Conservation (phyloP, 1,140 invertebrate genomes). For the Charaxes varanes region DNA sequence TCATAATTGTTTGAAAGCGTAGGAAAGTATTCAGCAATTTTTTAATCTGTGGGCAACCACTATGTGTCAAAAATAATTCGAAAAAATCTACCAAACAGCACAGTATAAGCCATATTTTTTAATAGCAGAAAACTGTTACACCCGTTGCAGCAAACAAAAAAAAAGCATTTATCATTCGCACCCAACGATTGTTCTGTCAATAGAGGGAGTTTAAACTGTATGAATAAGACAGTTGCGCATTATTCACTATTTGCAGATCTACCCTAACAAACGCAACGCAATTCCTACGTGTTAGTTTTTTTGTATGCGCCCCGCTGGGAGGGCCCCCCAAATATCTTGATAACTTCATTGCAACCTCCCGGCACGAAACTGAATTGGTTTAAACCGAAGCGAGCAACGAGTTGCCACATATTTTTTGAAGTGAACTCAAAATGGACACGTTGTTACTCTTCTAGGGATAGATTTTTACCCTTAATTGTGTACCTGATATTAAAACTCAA, state of each 20-base stretch:
- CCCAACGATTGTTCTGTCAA: constrained; percentile 51
- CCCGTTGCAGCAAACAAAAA: constrained; percentile 19
- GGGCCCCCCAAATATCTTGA: constrained; percentile 50
- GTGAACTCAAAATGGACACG: too few relatives aligned
- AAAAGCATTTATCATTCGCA: constrained; percentile 47
- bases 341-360: constrained; percentile 61
- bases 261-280: constrained; percentile 43
- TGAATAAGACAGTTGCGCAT: constrained; percentile 54
- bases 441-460: too few relatives aligned
- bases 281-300: constrained; percentile 51
- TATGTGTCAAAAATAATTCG: too few relatives aligned
- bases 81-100: too few relatives aligned
- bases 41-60: too few relatives aligned
- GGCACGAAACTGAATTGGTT: constrained; percentile 8
- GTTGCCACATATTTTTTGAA: too few relatives aligned
- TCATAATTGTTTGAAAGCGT: too few relatives aligned
- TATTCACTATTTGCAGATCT: constrained; percentile 51
- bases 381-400: constrained; percentile 1
- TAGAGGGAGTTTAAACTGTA: constrained; percentile 63
- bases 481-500: too few relatives aligned
- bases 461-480: too few relatives aligned
- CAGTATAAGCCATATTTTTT: too few relatives aligned
- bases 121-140: too few relatives aligned
- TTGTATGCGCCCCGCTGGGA: constrained; percentile 40
- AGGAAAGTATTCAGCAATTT: too few relatives aligned